These are phyloP conservation scores for Yponomeuta evonymella DNA, from an alignment of 2,888 invertebrate species.

Conservation along the genomic window DNA sequence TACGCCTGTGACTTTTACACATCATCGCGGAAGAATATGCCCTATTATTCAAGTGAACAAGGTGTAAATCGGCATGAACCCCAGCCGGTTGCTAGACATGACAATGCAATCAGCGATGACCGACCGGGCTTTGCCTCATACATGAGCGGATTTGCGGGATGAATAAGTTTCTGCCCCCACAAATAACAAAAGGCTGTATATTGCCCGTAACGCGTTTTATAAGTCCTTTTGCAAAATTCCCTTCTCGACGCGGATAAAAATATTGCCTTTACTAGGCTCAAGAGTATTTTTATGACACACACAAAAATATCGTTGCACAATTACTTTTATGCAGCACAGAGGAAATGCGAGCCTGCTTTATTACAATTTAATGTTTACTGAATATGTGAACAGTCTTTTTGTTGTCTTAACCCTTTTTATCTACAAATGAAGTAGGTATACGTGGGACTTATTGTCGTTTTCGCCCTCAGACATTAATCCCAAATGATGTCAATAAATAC, in stretches of 20 bases:
- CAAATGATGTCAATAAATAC: slow-evolving; percentile 1
- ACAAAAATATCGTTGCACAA: neutral
- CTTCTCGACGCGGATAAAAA: slow-evolving; percentile 27
- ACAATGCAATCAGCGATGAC: slow-evolving; percentile 77
- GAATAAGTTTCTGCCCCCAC: slow-evolving; percentile 74
- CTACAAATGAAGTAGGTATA: neutral
- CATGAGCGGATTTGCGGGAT: slow-evolving; percentile 75
- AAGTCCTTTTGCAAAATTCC: slow-evolving; percentile 64
- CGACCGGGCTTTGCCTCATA: slow-evolving; percentile 74
- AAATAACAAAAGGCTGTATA: slow-evolving; percentile 67
- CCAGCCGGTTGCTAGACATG: slow-evolving; percentile 49
- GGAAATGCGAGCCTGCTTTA: too few species aligned
- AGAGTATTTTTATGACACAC: neutral
- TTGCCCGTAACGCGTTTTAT: slow-evolving; percentile 65
- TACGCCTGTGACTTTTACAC: slow-evolving; percentile 39
- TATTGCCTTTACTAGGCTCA: slow-evolving; percentile 3
- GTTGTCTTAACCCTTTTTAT: neutral
- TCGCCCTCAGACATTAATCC: neutral
- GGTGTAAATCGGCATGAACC: slow-evolving; percentile 27
- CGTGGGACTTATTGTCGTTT: too few species aligned
- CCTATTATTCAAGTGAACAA: slow-evolving; percentile 27
- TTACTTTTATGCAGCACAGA: neutral
- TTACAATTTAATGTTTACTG: too few species aligned
- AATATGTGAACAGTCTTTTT: neutral
- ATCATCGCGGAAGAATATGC: slow-evolving; percentile 27